Percentiles rank a stretch among this genome's conserved stretches.
These are phyloP conservation scores for Amphiprion clarkii DNA, from an alignment of 2,797 vertebrate species.

Conservation along the genomic window DNA sequence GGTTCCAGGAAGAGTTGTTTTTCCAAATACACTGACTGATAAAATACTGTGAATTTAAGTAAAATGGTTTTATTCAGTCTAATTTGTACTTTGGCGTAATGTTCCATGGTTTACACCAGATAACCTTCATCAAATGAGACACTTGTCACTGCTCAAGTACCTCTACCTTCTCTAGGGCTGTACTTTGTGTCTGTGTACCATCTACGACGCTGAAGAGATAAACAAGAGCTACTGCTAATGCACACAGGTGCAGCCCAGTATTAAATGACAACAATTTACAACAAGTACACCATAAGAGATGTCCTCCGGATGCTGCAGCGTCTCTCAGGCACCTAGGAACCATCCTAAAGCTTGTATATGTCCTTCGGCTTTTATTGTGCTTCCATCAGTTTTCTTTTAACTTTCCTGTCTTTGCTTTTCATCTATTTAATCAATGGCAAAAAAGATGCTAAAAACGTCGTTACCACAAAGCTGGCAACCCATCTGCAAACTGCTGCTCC, in stretches of 20 bases:
- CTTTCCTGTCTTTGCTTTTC: background rate
- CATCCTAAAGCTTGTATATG: background rate
- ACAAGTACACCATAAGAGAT: background rate
- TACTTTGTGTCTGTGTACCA: slow-evolving; percentile 2
- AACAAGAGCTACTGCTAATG: background rate
- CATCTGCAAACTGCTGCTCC: background rate
- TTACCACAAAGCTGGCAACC: background rate
- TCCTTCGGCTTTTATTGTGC: background rate
- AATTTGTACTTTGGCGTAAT: background rate
- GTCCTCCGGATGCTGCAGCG: background rate
- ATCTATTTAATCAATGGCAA: background rate
- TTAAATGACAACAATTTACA: background rate
- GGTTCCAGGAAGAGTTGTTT: background rate
- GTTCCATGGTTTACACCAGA: slow-evolving; percentile 1
- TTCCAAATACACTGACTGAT: background rate
- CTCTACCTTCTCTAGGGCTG: background rate
- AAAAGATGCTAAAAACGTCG: background rate
- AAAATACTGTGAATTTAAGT: background rate
- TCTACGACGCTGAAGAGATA: slow-evolving; percentile 17
- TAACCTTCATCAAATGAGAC: slow-evolving; percentile 1
- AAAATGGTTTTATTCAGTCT: background rate
- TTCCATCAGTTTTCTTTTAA: background rate
- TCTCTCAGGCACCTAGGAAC: background rate
- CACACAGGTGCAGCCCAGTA: slow-evolving; percentile 11
- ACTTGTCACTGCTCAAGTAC: slow-evolving; percentile 11